Base-by-base conservation (phyloP, 2,797 vertebrate species). In the Garrulus glandarius region DNA sequence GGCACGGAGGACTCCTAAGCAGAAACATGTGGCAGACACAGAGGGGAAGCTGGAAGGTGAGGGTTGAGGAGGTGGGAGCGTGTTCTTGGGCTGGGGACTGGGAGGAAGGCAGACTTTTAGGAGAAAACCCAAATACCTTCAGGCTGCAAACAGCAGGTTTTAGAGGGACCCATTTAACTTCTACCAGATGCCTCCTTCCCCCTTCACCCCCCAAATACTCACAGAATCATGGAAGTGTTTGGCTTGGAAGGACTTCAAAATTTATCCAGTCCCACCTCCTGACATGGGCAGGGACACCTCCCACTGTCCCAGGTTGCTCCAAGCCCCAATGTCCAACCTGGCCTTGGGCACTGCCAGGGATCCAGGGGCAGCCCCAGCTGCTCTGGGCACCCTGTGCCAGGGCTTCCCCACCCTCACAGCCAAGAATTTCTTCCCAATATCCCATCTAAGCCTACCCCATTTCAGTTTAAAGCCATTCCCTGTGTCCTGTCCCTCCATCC, bases 351-450 rank as follows among this genome's bases (percentile, higher is more conserved):
- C 3, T 70, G 0, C 13, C 64, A 89, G 50, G n/a, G 49, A 63
- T 70, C 21, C 69, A 49, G 41, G 32, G 19, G 11, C 63, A 89
- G 23, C 36, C 63, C 15, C 55, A 82, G 36, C 63, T 61, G 0
- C 63, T 69, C 36, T 61, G 63, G 27, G 27, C 27, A 75, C 5
- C 39, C 44, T 43, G 63, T 37, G 27, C 36, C 55, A 82, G 32
- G 36, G 6, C 19, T 15, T 56, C 0, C 0, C 0, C 32, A n/a
- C 8, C 23, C 32, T 30, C 16, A 1, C 15, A 68, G 56, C 0
- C 1, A 43, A 7, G 2, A 27, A 63, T 63, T 76, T 13, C 16
- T 37, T 53, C 49, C 56, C 39, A 30, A 4, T 18, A n/a, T 50
- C 36, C 49, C 63, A 49, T 5, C 15, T 63, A 43, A 37, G 13